Conservation (phyloP, 2,113 vertebrate genomes). For the Camelus dromedarius region DNA sequence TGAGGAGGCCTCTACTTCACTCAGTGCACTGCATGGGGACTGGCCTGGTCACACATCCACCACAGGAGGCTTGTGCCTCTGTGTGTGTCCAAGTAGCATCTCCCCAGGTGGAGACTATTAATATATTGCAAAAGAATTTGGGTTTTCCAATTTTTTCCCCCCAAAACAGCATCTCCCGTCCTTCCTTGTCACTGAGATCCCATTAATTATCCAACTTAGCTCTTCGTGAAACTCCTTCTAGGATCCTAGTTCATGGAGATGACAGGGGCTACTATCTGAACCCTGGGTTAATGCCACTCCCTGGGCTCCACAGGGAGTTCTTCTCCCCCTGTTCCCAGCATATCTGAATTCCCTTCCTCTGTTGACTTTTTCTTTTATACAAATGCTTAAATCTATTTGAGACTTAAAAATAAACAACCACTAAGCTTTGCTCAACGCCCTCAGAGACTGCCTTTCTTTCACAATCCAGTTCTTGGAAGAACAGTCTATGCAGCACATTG, state of each 20-base stretch:
- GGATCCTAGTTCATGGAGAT: background rate
- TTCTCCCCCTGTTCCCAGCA: fast-evolving
- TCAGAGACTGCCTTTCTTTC: background rate
- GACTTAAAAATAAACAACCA: background rate
- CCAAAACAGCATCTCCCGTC: background rate
- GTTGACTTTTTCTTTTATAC: background rate
- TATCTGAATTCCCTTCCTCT: background rate
- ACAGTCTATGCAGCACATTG: fast-evolving
- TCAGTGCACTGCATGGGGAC: too few species aligned
- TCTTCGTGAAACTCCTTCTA: background rate
- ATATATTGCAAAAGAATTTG: background rate
- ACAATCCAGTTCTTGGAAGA: background rate
- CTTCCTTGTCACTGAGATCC: background rate
- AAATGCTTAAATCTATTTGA: background rate
- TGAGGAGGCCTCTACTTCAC: background rate
- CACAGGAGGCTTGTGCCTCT: background rate
- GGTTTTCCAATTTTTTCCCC: background rate
- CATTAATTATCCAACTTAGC: background rate
- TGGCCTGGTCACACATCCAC: background rate
- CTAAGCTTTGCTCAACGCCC: background rate
- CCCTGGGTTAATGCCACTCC: fast-evolving
- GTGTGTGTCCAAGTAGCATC: background rate
- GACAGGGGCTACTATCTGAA: background rate
- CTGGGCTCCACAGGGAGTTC: background rate
- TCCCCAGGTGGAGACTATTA: background rate